These are phyloP conservation scores for Conger conger DNA, from an alignment of 2,113 vertebrate genomes.

Conservation along the genomic window DNA sequence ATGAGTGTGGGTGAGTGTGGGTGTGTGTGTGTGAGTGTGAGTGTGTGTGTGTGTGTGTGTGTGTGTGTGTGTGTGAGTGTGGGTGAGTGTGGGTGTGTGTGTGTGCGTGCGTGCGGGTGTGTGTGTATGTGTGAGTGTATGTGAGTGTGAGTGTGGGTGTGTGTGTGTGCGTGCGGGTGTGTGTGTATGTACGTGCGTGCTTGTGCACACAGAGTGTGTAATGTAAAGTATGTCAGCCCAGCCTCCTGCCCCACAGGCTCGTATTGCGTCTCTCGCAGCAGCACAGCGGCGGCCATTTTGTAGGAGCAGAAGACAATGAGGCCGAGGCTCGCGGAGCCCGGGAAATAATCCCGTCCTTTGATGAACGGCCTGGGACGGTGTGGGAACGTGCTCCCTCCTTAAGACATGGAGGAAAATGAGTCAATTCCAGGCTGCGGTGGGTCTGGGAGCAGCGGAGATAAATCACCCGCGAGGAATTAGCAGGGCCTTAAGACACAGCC, in stretches of 20 bases:
- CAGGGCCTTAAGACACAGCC: neutral
- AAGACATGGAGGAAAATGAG: neutral
- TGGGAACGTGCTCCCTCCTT: neutral
- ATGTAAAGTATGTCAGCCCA: too few relatives aligned
- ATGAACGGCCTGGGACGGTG: neutral
- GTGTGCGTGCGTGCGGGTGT: too few relatives aligned
- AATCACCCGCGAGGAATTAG: neutral
- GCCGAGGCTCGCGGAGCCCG: neutral
- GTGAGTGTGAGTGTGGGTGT: too few relatives aligned
- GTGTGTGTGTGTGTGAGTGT: too few relatives aligned
- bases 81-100: too few relatives aligned
- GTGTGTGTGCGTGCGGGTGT: too few relatives aligned
- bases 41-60: too few relatives aligned
- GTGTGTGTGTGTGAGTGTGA: too few relatives aligned
- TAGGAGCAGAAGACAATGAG: neutral
- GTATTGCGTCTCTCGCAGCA: neutral
- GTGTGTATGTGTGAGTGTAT: too few relatives aligned
- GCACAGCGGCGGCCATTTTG: neutral
- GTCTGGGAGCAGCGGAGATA: neutral
- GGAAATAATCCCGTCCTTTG: neutral
- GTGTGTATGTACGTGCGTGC: too few relatives aligned
- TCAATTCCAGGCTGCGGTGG: neutral
- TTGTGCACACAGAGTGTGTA: too few relatives aligned
- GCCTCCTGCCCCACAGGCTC: neutral
- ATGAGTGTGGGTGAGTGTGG: too few relatives aligned